Evolutionary conservation across 2,888 invertebrate genomes (phyloP), one percentile per base, ranked within the genome.

Genomic region (Hoplodrina ambigua): DNA sequence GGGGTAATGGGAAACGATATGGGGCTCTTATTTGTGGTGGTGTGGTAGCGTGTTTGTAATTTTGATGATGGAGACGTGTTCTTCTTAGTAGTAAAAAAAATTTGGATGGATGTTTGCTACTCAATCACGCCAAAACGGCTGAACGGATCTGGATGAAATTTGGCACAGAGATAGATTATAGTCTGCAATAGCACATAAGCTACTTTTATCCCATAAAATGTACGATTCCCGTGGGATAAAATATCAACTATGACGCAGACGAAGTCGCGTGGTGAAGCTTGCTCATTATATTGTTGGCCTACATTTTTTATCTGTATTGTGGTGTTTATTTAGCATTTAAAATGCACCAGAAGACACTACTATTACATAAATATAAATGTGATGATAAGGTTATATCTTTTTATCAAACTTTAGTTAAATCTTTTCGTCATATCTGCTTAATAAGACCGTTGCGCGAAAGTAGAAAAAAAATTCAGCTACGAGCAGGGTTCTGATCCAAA

Each of bases 11-110:
- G 52, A 62, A 61, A 62, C 59, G 72, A 75, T 74, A 68, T 63
- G 74, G 56, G 69, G 68, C 54, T 76, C 72, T 80, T 79, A 80
- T 81, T 81, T 69, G n/a, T 46, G 37, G 65, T 73, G 55, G 52
- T 68, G 54, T 30, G 8, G 25, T n/a, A 25, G 25, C 5, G 5
- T 46, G 20, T 68, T 64, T 7, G 15, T 33, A 44, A 69, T 15
- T 15, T 15, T 2, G 10, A 20, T 33, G 6, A 8, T 20, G 5
- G 4, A 53, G 1, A 73, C 33, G 17, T 46, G 19, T 46, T 65
- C 30, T n/a, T 41, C 25, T 25, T 25, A 25, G 2, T 25, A 25
- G 25, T n/a, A n/a, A n/a, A n/a, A n/a, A n/a, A n/a, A 25, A 25
- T 25, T 25, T 25, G 25, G 25, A 25, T 25, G 25, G 25, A 25